These are phyloP conservation scores for Rhinolophus ferrumequinum DNA, from an alignment of 2,113 vertebrate species.

Conservation along the genomic window DNA sequence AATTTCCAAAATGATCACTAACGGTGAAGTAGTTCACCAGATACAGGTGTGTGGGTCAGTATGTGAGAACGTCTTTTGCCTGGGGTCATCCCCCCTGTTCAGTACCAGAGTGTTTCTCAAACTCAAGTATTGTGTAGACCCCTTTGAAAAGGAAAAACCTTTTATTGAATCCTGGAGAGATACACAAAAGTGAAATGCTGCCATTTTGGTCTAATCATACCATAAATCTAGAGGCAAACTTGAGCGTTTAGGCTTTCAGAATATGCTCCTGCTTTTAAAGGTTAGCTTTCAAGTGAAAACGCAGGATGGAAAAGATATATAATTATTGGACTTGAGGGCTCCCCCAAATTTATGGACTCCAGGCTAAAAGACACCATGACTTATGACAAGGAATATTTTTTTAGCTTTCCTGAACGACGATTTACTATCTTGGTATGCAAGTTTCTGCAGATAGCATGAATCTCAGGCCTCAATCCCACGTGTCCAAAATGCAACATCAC, in stretches of 20 bases:
- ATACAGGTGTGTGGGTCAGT: neutral
- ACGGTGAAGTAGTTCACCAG: neutral
- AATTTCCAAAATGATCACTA: neutral
- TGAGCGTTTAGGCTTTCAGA: neutral
- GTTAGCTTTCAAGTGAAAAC: neutral
- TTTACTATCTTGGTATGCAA: neutral
- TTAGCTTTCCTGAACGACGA: neutral
- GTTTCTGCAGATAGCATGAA: neutral
- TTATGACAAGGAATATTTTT: neutral
- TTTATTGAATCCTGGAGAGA: neutral
- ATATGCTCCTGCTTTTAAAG: neutral
- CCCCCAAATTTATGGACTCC: too few relatives aligned
- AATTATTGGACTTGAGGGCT: too few relatives aligned
- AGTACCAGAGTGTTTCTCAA: neutral
- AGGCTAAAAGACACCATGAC: neutral
- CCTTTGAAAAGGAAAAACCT: neutral
- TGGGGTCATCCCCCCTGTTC: neutral
- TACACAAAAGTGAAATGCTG: too few relatives aligned
- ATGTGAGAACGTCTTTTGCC: neutral
- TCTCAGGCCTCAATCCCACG: neutral
- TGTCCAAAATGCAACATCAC: rapidly evolving
- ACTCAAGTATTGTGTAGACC: neutral
- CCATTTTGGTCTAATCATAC: neutral
- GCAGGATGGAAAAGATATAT: neutral
- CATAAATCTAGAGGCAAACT: neutral